A percentile compares a stretch with the other conserved stretches of the same genome.
These are phyloP conservation scores for Chauna torquata DNA, from an alignment of 2,113 vertebrate species.

Conservation along the genomic window DNA sequence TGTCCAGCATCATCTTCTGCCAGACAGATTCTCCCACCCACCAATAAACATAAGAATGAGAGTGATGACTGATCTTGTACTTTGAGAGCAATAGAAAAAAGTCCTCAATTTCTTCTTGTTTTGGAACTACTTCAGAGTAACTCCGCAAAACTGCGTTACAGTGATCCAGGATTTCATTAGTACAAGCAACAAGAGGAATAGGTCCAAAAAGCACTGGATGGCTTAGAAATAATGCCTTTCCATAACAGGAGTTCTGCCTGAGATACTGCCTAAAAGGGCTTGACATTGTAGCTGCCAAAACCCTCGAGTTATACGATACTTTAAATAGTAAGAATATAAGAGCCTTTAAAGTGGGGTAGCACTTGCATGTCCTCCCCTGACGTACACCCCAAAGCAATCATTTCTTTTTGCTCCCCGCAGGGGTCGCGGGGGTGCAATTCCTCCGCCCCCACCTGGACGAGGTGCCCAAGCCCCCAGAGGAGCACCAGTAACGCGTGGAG, in stretches of 20 bases:
- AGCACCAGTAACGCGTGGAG: constrained; percentile 80
- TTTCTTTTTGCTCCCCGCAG: constrained; percentile 67
- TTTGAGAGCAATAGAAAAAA: not conserved
- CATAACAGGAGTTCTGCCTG: not conserved
- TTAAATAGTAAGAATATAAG: not conserved
- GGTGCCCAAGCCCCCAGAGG: constrained; percentile 87
- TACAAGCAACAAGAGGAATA: not conserved
- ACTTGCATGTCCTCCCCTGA: accelerated
- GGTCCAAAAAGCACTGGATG: not conserved
- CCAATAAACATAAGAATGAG: not conserved
- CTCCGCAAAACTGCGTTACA: not conserved
- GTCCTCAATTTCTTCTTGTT: not conserved
- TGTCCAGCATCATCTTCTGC: not conserved
- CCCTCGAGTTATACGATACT: accelerated
- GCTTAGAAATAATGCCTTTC: not conserved
- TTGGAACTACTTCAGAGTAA: not conserved
- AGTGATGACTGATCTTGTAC: not conserved
- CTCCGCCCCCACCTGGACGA: constrained; percentile 81
- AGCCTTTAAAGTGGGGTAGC: not conserved
- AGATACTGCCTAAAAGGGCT: not conserved
- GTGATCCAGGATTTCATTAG: not conserved
- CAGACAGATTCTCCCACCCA: not conserved
- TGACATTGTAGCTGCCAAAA: not conserved
- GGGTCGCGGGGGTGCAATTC: constrained; percentile 84
- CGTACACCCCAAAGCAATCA: accelerated